Base-by-base conservation (phyloP, 37 sponge, comb jelly and placozoan genomes). In the Spongia lamella region DNA sequence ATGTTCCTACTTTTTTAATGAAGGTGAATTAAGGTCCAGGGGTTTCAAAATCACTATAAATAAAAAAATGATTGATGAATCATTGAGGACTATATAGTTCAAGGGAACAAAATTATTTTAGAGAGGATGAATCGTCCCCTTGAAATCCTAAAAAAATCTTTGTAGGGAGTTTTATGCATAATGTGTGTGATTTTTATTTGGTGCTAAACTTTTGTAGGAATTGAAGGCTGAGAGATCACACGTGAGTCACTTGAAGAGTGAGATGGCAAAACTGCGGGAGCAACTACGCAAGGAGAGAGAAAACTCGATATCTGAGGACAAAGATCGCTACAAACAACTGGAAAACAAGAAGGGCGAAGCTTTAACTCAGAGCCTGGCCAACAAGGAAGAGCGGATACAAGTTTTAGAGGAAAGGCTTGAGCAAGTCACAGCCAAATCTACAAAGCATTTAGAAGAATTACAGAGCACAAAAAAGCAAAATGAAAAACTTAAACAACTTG, bases 301-400 rank as follows among this genome's bases (percentile, higher is more conserved):
- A 72, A 26, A 4, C 34, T 53, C 39, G 55, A 84, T 20, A 24
- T 76, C 59, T 61, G 47, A 66, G 27, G 73, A 54, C 79, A 35
- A 9, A 56, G 47, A 39, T 58, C 22, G 14, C 74, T 55, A 7
- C 38, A 69, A 81, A 26, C 85, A 87, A 30, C 77, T 85, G 17
- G 86, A 80, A 61, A 64, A 49, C 57, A 78, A 80, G 22, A 80
- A 79, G 39, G 82, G 82, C 1, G 83, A 88, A 29, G 76, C 83
- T 0, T 88, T 82, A 76, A 73, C 81, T 7, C 82, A 93, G 80
- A 88, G 86, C 21, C 79, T 93, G 30, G 72, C 63, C 29, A 79
- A 59, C 30, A 93, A 93, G 71, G 93, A 93, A 36, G 89, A 88
- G 72, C 61, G 93, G 54, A 93, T 93, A 38, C 55, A 61, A 3